Evolutionary conservation across 2,797 vertebrate genomes (phyloP).

Genomic region (Neosilurus hyrtlii): DNA sequence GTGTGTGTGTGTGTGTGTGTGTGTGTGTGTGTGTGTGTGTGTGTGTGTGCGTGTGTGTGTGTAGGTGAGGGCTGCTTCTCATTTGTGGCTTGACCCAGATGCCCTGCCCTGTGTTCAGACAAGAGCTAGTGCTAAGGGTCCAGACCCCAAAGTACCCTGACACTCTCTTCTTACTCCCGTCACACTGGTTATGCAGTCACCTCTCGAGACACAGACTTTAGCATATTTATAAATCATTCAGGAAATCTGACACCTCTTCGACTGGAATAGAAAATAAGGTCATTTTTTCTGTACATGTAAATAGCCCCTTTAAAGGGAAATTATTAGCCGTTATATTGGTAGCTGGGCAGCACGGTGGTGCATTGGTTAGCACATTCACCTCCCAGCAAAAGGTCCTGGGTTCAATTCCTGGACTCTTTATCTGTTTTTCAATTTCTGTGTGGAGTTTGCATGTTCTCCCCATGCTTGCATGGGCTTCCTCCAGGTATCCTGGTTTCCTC

Average conservation of each 20-base stretch:
- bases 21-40: slow-evolving; percentile 16
- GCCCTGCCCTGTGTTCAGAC: slow-evolving; percentile 57
- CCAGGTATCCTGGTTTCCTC: no score
- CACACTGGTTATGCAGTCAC: slow-evolving; percentile 45
- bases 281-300: slow-evolving; percentile 48
- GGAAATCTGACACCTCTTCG: slow-evolving; percentile 48
- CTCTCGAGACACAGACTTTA: slow-evolving; percentile 52
- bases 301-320: slow-evolving; percentile 33
- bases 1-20: no score
- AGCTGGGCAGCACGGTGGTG: no score
- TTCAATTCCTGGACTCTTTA: no score
- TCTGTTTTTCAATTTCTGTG: no score
- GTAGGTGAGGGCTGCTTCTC: slow-evolving; percentile 46
- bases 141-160: slow-evolving; percentile 52
- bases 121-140: slow-evolving; percentile 56
- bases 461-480: no score
- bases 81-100: slow-evolving; percentile 50
- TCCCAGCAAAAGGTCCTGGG: no score
- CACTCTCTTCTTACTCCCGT: slow-evolving; percentile 30
- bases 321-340: neutral
- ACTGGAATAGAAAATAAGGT: slow-evolving; percentile 49
- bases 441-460: no score
- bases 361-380: no score
- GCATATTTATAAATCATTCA: slow-evolving; percentile 64
- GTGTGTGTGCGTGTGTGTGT: slow-evolving; percentile 9